A percentile compares a stretch with the other conserved stretches of the same genome.
Evolutionary conservation across 2,888 invertebrate species (phyloP).

Genomic region (Drosophila macrothrix): DNA sequence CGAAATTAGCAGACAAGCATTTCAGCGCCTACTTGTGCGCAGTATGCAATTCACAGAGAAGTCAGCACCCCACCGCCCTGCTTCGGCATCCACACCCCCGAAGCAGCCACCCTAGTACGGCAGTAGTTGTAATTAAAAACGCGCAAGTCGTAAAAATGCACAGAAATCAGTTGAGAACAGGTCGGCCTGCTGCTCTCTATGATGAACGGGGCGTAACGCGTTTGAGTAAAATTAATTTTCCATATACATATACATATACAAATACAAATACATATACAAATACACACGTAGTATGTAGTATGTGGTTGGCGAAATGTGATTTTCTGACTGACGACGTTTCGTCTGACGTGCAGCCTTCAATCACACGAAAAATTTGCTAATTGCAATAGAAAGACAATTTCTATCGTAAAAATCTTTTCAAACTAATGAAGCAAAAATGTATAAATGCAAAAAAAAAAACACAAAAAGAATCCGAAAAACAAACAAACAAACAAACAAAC

Average conservation of each 20-base stretch:
- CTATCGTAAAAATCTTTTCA: slow-evolving; percentile 69
- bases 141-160: slow-evolving; percentile 68
- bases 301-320: slow-evolving; percentile 26
- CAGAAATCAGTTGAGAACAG: slow-evolving; percentile 68
- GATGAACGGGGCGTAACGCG: slow-evolving; percentile 60
- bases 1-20: slow-evolving; percentile 66
- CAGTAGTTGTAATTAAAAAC: slow-evolving; percentile 76
- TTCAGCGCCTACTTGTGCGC: slow-evolving; percentile 48
- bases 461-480: slow-evolving; percentile 10
- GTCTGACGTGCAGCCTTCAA: slow-evolving; percentile 71
- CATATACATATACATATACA: slow-evolving; percentile 41
- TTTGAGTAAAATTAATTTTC: slow-evolving; percentile 72
- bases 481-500: slow-evolving; percentile 28
- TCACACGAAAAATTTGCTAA: slow-evolving; percentile 75
- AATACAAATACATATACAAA: background rate
- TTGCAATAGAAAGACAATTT: slow-evolving; percentile 78
- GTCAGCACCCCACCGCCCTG: slow-evolving; percentile 26
- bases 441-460: slow-evolving; percentile 34
- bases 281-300: background rate
- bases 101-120: slow-evolving; percentile 36
- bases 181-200: slow-evolving; percentile 45
- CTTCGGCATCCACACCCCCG: slow-evolving; percentile 17
- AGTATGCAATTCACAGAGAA: slow-evolving; percentile 36
- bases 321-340: slow-evolving; percentile 37
- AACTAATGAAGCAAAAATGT: slow-evolving; percentile 70